Conservation (phyloP, 2,888 invertebrate species). For the Plusia festucae region DNA sequence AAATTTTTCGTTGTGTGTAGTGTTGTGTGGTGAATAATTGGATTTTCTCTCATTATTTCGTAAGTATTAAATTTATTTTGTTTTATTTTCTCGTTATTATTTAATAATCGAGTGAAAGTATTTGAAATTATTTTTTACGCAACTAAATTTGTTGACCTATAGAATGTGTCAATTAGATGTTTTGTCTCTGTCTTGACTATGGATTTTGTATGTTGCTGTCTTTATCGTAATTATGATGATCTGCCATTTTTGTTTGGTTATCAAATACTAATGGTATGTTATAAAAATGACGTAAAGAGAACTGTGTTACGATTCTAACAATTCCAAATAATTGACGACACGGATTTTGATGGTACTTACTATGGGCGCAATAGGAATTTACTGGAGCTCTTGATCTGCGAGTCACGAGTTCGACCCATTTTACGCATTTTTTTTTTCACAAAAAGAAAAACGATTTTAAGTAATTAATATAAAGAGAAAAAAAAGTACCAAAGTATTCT, state of each 20-base stretch:
- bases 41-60: slow-evolving; percentile 28
- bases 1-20: background rate
- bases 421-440: too few species aligned
- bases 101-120: slow-evolving; percentile 23
- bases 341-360: too few species aligned
- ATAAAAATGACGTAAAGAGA: background rate
- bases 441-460: too few species aligned
- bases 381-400: too few species aligned
- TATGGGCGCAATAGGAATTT: too few species aligned
- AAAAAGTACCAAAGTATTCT: too few species aligned
- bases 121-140: slow-evolving; percentile 9
- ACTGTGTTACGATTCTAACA: background rate
- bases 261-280: background rate
- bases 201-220: background rate
- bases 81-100: background rate
- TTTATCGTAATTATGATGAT: background rate
- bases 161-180: slow-evolving; percentile 26
- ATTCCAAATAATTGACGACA: too few species aligned
- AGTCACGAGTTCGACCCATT: too few species aligned
- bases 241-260: slow-evolving; percentile 15
- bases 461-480: too few species aligned
- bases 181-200: slow-evolving; percentile 19
- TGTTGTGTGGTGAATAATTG: slow-evolving; percentile 12
- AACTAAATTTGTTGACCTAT: slow-evolving; percentile 7
- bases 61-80: slow-evolving; percentile 19